These are phyloP conservation scores for Mythimna vitellina DNA, from an alignment of 2,888 invertebrate genomes.

Conservation along the genomic window DNA sequence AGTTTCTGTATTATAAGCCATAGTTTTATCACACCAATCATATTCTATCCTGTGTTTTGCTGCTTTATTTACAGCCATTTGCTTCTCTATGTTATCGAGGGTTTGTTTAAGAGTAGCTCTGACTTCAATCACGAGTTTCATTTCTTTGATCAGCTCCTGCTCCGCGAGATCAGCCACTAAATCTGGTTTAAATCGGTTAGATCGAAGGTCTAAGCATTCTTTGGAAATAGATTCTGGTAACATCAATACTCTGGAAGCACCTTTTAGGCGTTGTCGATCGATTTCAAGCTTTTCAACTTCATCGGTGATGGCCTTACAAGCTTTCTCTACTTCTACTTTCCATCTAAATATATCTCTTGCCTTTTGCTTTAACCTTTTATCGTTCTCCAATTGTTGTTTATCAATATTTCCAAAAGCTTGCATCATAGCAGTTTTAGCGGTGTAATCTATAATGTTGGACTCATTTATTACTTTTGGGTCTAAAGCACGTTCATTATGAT, in stretches of 20 bases:
- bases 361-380: slow-evolving; percentile 92
- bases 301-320: slow-evolving; percentile 92
- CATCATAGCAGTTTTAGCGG: slow-evolving; percentile 92
- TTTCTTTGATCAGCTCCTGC: slow-evolving; percentile 94
- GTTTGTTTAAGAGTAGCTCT: slow-evolving; percentile 91
- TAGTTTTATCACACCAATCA: slow-evolving; percentile 97
- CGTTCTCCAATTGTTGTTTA: slow-evolving; percentile 93
- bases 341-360: slow-evolving; percentile 93
- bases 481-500: slow-evolving; percentile 89
- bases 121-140: slow-evolving; percentile 93
- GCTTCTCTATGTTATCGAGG: slow-evolving; percentile 92
- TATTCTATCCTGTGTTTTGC: slow-evolving; percentile 96
- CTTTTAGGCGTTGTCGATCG: slow-evolving; percentile 92
- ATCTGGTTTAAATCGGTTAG: slow-evolving; percentile 93
- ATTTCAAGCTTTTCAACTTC: slow-evolving; percentile 93
- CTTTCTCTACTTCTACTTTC: slow-evolving; percentile 94
- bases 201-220: slow-evolving; percentile 94
- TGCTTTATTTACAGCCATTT: slow-evolving; percentile 94
- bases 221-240: slow-evolving; percentile 94
- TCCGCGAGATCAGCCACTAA: slow-evolving; percentile 94
- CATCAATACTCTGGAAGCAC: slow-evolving; percentile 92
- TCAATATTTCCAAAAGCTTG: slow-evolving; percentile 92
- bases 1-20: slow-evolving; percentile 94
- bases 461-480: slow-evolving; percentile 87
- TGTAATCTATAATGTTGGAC: slow-evolving; percentile 91